Base-by-base conservation (phyloP, 2,888 invertebrate species). In the Nemurella pictetii region DNA sequence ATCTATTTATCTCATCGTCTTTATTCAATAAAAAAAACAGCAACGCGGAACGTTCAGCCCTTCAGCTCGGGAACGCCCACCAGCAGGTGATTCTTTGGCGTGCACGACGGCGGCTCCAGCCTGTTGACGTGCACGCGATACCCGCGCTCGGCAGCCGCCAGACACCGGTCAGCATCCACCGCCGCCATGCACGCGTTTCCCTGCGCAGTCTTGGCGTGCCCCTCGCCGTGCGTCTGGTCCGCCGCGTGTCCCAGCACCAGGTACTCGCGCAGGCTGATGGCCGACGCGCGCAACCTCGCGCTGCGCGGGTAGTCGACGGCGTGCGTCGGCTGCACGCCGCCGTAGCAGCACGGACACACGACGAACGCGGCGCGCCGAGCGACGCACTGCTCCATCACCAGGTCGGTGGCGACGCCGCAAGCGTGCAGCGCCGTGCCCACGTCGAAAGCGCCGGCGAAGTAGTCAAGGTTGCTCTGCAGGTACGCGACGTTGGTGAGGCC, bases 341-440 rank as follows among this genome's bases (percentile, higher is more conserved):
- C 98, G 90, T 98, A 98, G 89, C 98, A 98, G 89, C 99, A 99
- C 0, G 98, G 98, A 88, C 97, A 97, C 84, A 96, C 93, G 0
- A 98, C 95, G 91, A 98, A 98, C 87, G 95, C 93, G 0, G 98
- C 98, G 85, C 92, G 92, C 20, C 92, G 93, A 80, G 93, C 91
- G 20, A 96, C 92, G 89, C 98, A 98, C 89, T 95, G 95, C 88
- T 95, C 94, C 83, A 98, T 92, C 0, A 98, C 98, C 86, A 98
- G 93, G 90, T 99, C 99, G 0, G 97, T 98, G 0, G 98, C 98
- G 15, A 97, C 95, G 0, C 98, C 98, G 91, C 98, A 99, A 1
- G 98, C 98, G 91, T 98, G 98, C 36, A 99, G 91, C 2, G 96
- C 96, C 55, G 96, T 94, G 0, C 98, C 98, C 86, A 99, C 93